These are phyloP conservation scores for Cylloceria caligata DNA, from an alignment of 2,888 invertebrate genomes.

Conservation along the genomic window DNA sequence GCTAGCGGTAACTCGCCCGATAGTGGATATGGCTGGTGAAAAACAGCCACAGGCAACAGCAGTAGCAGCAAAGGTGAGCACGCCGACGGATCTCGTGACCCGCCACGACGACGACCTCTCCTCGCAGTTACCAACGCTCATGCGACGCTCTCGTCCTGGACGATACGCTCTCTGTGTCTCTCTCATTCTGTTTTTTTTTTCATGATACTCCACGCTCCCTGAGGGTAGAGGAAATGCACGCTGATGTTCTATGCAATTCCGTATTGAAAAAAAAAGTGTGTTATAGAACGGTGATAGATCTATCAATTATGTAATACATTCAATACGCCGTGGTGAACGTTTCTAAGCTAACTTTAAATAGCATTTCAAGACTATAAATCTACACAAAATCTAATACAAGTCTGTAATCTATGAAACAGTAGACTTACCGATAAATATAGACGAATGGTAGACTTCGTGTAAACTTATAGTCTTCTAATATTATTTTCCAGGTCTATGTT, in stretches of 20 bases:
- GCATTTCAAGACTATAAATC: too few species aligned
- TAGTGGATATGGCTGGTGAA: conserved; percentile 41
- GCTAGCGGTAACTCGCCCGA: conserved; percentile 12
- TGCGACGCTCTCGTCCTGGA: conserved; percentile 27
- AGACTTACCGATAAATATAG: too few species aligned
- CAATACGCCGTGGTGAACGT: too few species aligned
- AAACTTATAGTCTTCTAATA: too few species aligned
- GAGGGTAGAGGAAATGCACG: neutral
- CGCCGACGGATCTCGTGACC: conserved; percentile 51
- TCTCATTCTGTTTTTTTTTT: neutral
- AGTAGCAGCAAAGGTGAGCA: conserved; percentile 2
- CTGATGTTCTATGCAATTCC: neutral
- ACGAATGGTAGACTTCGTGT: too few species aligned
- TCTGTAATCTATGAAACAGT: too few species aligned
- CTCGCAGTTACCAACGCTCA: conserved; percentile 49
- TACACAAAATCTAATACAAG: too few species aligned
- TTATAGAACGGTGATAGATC: too few species aligned
- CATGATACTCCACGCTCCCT: conserved; percentile 8
- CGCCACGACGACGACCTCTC: conserved; percentile 49
- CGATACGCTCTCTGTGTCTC: conserved; percentile 18
- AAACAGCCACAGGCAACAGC: conserved; percentile 29
- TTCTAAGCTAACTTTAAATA: too few species aligned
- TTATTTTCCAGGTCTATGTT: too few species aligned
- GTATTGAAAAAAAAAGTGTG: too few species aligned
- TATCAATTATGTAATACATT: too few species aligned